These are phyloP conservation scores for Taenioides sp. DNA, from an alignment of 2,797 vertebrate species.

Conservation along the genomic window DNA sequence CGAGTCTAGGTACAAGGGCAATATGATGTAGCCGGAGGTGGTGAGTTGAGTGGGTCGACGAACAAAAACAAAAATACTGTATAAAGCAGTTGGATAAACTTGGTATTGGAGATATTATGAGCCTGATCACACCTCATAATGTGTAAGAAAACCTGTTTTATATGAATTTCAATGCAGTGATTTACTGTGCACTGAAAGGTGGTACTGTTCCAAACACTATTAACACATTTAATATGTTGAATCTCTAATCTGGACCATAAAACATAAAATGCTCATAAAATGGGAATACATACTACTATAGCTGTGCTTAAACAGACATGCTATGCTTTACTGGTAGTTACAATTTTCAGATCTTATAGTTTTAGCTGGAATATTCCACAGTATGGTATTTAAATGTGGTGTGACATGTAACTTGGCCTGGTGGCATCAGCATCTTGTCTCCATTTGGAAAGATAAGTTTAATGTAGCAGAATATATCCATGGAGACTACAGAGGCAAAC, in stretches of 20 bases:
- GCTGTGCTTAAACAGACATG: background rate
- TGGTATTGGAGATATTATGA: conserved; percentile 59
- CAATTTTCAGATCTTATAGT: too few species aligned
- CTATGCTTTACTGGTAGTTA: background rate
- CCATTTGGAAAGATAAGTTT: background rate
- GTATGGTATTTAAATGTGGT: too few species aligned
- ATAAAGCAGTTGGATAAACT: conserved; percentile 76
- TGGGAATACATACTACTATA: background rate
- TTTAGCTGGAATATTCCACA: too few species aligned
- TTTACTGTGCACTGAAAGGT: conserved; percentile 25
- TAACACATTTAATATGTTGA: conserved; percentile 48
- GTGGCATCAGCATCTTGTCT: background rate
- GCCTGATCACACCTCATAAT: conserved; percentile 45
- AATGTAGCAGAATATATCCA: background rate
- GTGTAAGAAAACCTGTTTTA: conserved; percentile 46
- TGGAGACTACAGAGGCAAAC: too few species aligned
- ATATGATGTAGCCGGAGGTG: conserved; percentile 54
- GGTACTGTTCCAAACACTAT: conserved; percentile 46
- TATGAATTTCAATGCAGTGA: conserved; percentile 62
- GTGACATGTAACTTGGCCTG: background rate
- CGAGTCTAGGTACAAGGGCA: conserved; percentile 14
- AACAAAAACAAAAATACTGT: conserved; percentile 57
- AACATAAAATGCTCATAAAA: conserved; percentile 22
- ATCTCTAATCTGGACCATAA: conserved; percentile 34
- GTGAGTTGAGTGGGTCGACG: conserved; percentile 52